A percentile compares a stretch with the other conserved stretches of the same genome.
Conservation (phyloP, 2,888 invertebrate genomes). For the Ectobius pallidus region DNA sequence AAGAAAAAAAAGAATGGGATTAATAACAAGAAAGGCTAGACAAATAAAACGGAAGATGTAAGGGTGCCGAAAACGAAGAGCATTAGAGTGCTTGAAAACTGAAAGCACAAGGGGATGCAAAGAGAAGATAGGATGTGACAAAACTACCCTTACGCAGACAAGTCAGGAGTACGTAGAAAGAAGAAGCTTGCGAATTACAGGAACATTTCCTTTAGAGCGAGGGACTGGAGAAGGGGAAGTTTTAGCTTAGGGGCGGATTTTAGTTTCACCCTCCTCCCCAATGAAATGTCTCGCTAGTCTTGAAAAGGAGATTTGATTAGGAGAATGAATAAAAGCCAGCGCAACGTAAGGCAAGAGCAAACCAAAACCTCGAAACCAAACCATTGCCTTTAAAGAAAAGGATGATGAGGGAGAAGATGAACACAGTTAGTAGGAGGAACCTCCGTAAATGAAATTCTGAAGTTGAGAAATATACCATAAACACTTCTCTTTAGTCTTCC, state of each 20-base stretch:
- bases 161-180: neutral
- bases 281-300: neutral
- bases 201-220: conserved; percentile 1
- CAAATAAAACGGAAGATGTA: conserved; percentile 22
- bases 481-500: too few relatives aligned
- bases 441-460: neutral
- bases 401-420: too few relatives aligned
- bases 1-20: conserved; percentile 22
- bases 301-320: conserved; percentile 26
- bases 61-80: neutral
- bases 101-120: neutral
- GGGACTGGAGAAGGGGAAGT: too few relatives aligned
- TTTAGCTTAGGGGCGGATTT: neutral
- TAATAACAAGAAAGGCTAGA: conserved; percentile 13
- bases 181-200: neutral
- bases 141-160: neutral
- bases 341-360: neutral
- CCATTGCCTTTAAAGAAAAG: neutral
- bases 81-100: conserved; percentile 7
- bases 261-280: neutral
- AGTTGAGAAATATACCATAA: neutral
- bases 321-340: conserved; percentile 5
- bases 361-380: neutral
- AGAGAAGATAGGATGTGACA: neutral
- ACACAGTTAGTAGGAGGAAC: too few relatives aligned